A percentile compares a stretch with the other conserved stretches of the same genome.
phyloP scores from a whole-genome alignment of 2,888 invertebrate genomes.

The Apamea sordens region DNA sequence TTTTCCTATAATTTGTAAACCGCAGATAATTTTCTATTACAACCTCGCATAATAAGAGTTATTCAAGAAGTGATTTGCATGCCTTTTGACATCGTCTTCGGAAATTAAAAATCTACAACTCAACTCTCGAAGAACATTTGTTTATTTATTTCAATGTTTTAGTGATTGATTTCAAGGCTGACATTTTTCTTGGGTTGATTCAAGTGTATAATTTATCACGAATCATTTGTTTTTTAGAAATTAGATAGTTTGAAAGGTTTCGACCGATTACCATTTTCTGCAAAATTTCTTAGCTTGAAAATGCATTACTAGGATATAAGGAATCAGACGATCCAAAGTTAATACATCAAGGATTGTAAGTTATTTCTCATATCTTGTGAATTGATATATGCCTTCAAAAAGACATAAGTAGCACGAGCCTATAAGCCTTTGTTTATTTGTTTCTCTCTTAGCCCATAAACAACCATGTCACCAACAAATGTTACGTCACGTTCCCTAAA shows the following conservation, averaged over 20 bases:
- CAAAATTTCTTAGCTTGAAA: not conserved
- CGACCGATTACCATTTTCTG: not conserved
- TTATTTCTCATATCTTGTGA: not conserved
- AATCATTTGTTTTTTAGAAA: conserved; percentile 26
- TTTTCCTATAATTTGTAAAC: conserved; percentile 71
- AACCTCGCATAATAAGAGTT: conserved; percentile 17
- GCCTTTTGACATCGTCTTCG: conserved; percentile 14
- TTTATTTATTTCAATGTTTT: not conserved
- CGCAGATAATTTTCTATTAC: conserved; percentile 56
- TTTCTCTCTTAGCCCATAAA: not conserved
- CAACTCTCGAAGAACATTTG: not conserved
- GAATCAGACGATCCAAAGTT: not conserved
- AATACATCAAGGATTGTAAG: not conserved
- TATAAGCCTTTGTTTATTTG: conserved; percentile 3
- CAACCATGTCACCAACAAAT: conserved; percentile 8
- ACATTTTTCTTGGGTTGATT: not conserved
- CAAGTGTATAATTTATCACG: conserved; percentile 1
- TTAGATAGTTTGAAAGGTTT: conserved; percentile 4
- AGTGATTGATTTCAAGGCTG: not conserved
- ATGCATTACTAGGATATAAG: not conserved
- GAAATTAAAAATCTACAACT: not conserved
- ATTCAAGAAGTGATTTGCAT: conserved; percentile 28
- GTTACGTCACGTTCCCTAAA: conserved; percentile 39
- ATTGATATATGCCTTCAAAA: not conserved
- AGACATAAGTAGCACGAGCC: not conserved